Percentiles rank a stretch among this genome's conserved stretches.
These are phyloP conservation scores for Hemitrygon akajei DNA, from an alignment of 2,797 vertebrate species.

Conservation along the genomic window DNA sequence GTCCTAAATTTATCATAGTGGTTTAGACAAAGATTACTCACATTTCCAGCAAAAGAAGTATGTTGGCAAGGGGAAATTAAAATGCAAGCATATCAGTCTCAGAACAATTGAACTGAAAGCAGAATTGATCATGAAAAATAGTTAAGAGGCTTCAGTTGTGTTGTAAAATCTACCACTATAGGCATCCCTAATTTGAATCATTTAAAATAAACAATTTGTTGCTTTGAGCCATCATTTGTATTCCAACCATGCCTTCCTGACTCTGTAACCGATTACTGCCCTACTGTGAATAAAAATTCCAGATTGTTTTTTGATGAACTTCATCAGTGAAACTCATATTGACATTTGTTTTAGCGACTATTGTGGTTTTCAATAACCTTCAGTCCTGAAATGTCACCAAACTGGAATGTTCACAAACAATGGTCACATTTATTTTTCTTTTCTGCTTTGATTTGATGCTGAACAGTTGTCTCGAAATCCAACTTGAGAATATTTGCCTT, in stretches of 20 bases:
- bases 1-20: not conserved
- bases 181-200: not conserved
- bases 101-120: not conserved
- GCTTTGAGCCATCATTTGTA: not conserved
- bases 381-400: not conserved
- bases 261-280: constrained; percentile 10
- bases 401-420: not conserved
- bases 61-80: not conserved
- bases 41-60: not conserved
- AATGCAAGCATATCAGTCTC: not conserved
- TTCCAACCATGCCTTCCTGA: not conserved
- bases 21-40: not conserved
- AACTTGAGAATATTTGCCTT: not conserved
- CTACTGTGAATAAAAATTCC: constrained; percentile 9
- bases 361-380: constrained; percentile 28
- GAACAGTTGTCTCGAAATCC: not conserved
- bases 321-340: constrained; percentile 27
- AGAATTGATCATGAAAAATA: not conserved
- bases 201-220: not conserved
- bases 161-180: not conserved
- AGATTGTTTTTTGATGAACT: constrained; percentile 34
- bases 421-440: not conserved
- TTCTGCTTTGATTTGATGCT: too few species aligned
- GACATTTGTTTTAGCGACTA: constrained; percentile 16
- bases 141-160: not conserved